phyloP scores from a whole-genome alignment of 1,140 invertebrate genomes.

The Thaumatotibia leucotreta region DNA sequence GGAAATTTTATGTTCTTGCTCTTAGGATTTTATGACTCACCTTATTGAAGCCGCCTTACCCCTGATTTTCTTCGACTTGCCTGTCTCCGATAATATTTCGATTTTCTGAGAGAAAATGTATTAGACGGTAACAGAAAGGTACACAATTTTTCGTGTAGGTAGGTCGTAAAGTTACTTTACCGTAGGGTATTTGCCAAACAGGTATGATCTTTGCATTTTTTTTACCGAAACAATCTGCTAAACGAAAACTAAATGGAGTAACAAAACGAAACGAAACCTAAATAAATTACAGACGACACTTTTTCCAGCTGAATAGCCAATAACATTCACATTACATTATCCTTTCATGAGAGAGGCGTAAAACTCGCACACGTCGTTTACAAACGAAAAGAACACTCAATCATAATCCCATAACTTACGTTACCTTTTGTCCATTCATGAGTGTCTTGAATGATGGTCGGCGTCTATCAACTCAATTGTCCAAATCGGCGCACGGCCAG shows the following conservation, averaged over 20 bases:
- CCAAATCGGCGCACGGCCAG: not conserved
- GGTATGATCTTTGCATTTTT: not conserved
- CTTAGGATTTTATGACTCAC: conserved; percentile 5
- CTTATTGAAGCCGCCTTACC: not conserved
- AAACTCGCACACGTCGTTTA: not conserved
- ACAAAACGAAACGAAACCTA: no score
- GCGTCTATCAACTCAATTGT: not conserved
- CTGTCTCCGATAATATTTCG: not conserved
- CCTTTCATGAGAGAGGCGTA: not conserved
- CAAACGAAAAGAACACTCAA: not conserved
- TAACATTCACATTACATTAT: no score
- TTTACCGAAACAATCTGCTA: no score
- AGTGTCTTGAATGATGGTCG: not conserved
- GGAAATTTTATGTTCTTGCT: conserved; percentile 4
- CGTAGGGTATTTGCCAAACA: not conserved
- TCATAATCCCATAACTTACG: not conserved
- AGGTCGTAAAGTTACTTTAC: not conserved
- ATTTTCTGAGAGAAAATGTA: not conserved
- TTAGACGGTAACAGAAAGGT: not conserved
- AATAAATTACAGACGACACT: no score
- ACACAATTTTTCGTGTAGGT: not conserved
- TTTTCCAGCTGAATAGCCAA: no score
- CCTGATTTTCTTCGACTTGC: conserved; percentile 9
- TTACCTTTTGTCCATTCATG: not conserved
- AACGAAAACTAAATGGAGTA: no score